Percentiles rank a stretch among this genome's conserved stretches.
Conservation (phyloP, 2,888 invertebrate genomes). For the Nezara viridula region DNA sequence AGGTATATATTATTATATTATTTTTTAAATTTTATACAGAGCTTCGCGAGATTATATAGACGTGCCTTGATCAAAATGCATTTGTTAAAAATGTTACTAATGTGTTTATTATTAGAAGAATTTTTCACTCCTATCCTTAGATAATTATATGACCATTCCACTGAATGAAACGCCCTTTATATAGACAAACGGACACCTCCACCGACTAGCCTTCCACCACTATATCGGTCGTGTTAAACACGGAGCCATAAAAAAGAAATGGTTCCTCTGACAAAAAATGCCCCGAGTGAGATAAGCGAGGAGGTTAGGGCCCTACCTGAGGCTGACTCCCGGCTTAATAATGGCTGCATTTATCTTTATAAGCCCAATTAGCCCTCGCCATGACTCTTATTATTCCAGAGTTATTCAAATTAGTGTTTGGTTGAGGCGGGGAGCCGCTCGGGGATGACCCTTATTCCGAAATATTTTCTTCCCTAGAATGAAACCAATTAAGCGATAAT, state of each 20-base stretch:
- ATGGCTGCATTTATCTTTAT: slow-evolving; percentile 54
- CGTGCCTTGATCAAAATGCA: too few species aligned
- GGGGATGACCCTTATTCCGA: slow-evolving; percentile 4
- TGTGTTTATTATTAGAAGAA: too few species aligned
- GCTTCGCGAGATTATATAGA: too few species aligned
- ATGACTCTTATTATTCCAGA: slow-evolving; percentile 50
- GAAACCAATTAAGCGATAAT: background rate
- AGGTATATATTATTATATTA: too few species aligned
- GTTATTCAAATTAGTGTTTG: slow-evolving; percentile 53
- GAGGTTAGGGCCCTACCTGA: slow-evolving; percentile 1
- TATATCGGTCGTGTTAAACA: slow-evolving; percentile 37
- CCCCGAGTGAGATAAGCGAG: background rate
- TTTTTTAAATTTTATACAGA: too few species aligned
- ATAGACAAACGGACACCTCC: slow-evolving; percentile 1
- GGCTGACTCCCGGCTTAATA: slow-evolving; percentile 40
- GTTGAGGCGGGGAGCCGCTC: background rate
- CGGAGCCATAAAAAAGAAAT: slow-evolving; percentile 19
- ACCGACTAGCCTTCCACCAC: background rate
- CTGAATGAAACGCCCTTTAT: background rate
- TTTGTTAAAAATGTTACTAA: background rate
- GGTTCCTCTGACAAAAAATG: slow-evolving; percentile 23
- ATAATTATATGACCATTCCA: background rate
- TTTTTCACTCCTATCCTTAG: background rate
- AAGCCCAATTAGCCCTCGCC: slow-evolving; percentile 36
- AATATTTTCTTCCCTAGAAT: background rate